Conservation (phyloP, 2,113 vertebrate genomes). For the Vanacampus margaritifer region DNA sequence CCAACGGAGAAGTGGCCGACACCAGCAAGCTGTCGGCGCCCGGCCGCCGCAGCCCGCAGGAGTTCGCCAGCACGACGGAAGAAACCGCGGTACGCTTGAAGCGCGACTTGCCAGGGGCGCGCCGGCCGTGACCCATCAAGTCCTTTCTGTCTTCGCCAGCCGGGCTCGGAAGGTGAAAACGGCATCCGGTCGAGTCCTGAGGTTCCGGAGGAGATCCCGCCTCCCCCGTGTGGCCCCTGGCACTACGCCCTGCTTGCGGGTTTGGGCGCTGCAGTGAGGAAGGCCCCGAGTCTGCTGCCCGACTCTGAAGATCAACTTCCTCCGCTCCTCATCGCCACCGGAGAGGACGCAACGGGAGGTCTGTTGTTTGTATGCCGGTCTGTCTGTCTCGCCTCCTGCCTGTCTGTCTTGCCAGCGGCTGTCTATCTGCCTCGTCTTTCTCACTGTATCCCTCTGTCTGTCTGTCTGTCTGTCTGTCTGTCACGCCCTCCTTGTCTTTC, state of each 20-base stretch:
- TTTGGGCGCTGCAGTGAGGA: slow-evolving; percentile 71
- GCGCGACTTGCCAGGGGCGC: too few species aligned
- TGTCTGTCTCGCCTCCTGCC: too few species aligned
- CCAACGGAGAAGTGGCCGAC: slow-evolving; percentile 91
- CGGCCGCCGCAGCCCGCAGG: slow-evolving; percentile 74
- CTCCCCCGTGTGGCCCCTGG: slow-evolving; percentile 61
- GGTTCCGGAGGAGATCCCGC: slow-evolving; percentile 47
- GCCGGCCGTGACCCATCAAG: not conserved
- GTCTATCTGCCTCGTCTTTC: too few species aligned
- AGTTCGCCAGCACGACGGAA: slow-evolving; percentile 61
- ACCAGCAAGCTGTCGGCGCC: slow-evolving; percentile 78
- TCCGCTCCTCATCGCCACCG: slow-evolving; percentile 77
- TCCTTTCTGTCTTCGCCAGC: slow-evolving; percentile 29
- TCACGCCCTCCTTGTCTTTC: too few species aligned
- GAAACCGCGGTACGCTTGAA: slow-evolving; percentile 46
- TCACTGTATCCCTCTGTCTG: not conserved
- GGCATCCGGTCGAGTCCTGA: slow-evolving; percentile 17
- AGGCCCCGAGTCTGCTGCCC: slow-evolving; percentile 78
- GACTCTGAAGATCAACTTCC: slow-evolving; percentile 79
- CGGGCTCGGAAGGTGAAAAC: slow-evolving; percentile 22
- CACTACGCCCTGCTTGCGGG: slow-evolving; percentile 78
- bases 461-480: too few species aligned
- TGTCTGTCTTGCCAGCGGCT: too few species aligned
- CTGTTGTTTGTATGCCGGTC: not conserved
- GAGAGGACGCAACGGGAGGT: slow-evolving; percentile 79